phyloP scores from a whole-genome alignment of 2,113 vertebrate species.

The Sinocyclocheilus rhinocerous region DNA sequence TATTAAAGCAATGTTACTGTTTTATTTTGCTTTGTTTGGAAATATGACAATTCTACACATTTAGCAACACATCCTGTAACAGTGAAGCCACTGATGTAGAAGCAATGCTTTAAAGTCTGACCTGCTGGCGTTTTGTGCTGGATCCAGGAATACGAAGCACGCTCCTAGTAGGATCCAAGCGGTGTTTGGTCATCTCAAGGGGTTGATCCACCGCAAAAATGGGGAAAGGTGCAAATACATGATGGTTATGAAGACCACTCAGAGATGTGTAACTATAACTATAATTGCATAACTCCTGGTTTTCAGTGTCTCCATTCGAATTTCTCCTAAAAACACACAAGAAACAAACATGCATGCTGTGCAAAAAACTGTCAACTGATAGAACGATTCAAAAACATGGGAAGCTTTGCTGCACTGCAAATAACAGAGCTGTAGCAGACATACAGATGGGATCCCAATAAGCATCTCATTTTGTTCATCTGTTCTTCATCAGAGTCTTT shows the following conservation, averaged over 20 bases:
- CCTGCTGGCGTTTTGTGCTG: conserved; percentile 89
- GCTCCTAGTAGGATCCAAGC: conserved; percentile 73
- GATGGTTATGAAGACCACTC: conserved; percentile 84
- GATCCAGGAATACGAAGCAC: conserved; percentile 72
- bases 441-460: conserved; percentile 91
- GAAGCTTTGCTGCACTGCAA: neutral
- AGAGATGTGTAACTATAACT: conserved; percentile 81
- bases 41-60: neutral
- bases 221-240: conserved; percentile 84
- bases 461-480: conserved; percentile 90
- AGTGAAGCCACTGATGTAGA: neutral
- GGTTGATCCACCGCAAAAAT: conserved; percentile 89
- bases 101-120: conserved; percentile 56
- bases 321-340: conserved; percentile 76
- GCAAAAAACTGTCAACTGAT: neutral
- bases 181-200: conserved; percentile 91
- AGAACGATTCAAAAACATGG: neutral
- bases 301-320: conserved; percentile 83
- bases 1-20: neutral
- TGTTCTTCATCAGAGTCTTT: conserved; percentile 89
- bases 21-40: neutral
- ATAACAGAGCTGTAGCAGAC: conserved; percentile 58
- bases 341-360: neutral
- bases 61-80: neutral
- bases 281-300: conserved; percentile 85